These are phyloP conservation scores for Euproctis similis DNA, from an alignment of 2,888 invertebrate genomes.

Conservation along the genomic window DNA sequence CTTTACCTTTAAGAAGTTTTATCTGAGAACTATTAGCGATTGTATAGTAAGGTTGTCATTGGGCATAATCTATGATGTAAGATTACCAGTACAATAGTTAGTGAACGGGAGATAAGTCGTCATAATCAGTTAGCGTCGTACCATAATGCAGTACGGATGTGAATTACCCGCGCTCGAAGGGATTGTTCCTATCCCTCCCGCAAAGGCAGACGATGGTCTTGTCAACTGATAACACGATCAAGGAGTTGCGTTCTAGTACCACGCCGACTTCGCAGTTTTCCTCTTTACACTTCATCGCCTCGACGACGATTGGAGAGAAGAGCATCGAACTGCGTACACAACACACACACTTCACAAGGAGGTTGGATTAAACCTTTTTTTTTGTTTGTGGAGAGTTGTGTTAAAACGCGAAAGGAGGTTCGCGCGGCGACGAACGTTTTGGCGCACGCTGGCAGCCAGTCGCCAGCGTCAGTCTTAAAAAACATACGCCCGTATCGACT, in stretches of 20 bases:
- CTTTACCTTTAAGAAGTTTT: too few species aligned
- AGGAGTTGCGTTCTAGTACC: conserved; percentile 68
- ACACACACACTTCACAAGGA: conserved; percentile 51
- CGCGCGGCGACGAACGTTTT: conserved; percentile 57
- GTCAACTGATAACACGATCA: conserved; percentile 70
- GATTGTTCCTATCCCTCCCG: conserved; percentile 64
- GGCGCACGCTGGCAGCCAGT: conserved; percentile 61
- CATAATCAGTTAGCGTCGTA: conserved; percentile 35
- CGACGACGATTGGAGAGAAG: conserved; percentile 71
- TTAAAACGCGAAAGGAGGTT: conserved; percentile 44
- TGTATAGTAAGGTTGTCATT: too few species aligned
- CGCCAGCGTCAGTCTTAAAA: conserved; percentile 51
- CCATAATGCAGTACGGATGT: conserved; percentile 39
- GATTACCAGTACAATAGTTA: conserved; percentile 24
- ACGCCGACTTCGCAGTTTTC: conserved; percentile 74
- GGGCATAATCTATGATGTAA: too few species aligned
- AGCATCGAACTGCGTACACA: conserved; percentile 66
- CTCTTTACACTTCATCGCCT: conserved; percentile 77
- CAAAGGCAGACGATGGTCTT: conserved; percentile 74
- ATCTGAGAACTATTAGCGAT: too few species aligned
- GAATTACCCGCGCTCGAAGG: conserved; percentile 73
- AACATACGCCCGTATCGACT: conserved; percentile 58
- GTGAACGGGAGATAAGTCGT: conserved; percentile 26
- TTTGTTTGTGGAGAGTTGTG: conserved; percentile 30
- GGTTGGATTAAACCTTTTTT: conserved; percentile 25